A percentile compares a stretch with the other conserved stretches of the same genome.
phyloP scores from a whole-genome alignment of 2,888 invertebrate genomes.

The Acrobasis suavella region DNA sequence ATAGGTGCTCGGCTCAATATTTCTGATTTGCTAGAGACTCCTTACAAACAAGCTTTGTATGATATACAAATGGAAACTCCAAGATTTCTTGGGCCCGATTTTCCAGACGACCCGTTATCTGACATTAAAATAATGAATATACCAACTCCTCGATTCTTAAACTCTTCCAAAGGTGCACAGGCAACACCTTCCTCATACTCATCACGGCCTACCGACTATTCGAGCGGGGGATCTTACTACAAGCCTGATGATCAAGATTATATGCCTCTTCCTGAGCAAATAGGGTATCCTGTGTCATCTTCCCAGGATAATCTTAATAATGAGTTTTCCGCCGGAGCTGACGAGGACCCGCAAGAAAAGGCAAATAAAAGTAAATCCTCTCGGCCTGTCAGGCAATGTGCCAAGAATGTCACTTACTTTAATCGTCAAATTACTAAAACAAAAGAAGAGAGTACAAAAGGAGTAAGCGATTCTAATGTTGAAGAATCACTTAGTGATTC shows the following conservation, averaged over 20 bases:
- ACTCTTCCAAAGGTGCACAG: conserved; percentile 58
- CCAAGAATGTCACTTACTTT: conserved; percentile 74
- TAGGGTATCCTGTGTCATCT: conserved; percentile 49
- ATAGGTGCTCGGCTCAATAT: conserved; percentile 73
- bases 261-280: conserved; percentile 52
- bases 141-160: conserved; percentile 81
- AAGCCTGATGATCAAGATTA: conserved; percentile 84
- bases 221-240: conserved; percentile 84
- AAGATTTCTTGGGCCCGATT: conserved; percentile 72
- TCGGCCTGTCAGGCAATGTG: conserved; percentile 69
- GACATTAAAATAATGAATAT: conserved; percentile 82
- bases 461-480: conserved; percentile 43
- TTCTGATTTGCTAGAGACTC: conserved; percentile 81
- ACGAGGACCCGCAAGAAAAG: conserved; percentile 37
- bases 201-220: conserved; percentile 81
- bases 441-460: conserved; percentile 39
- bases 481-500: conserved; percentile 49
- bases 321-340: conserved; percentile 35
- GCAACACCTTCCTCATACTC: conserved; percentile 72
- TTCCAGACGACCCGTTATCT: conserved; percentile 71
- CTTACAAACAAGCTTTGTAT: conserved; percentile 77
- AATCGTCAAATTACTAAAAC: conserved; percentile 33
- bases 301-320: conserved; percentile 40
- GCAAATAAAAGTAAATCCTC: conserved; percentile 35
- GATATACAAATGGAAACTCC: conserved; percentile 82